These are phyloP conservation scores for Aptenodytes forsteri DNA, from an alignment of 2,113 vertebrate species.

Conservation along the genomic window DNA sequence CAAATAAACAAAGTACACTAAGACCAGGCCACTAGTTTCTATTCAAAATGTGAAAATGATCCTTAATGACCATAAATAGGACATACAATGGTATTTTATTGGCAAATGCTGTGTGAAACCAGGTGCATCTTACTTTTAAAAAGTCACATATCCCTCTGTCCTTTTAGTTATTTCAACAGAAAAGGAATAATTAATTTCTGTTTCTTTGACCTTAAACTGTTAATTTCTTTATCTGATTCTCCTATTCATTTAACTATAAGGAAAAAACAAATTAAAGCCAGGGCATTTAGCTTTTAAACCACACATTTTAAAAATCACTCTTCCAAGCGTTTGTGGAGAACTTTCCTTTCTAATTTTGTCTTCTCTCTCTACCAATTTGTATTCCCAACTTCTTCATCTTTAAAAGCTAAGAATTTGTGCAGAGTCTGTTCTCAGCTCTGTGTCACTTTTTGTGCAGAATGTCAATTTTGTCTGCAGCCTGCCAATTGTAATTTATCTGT, in stretches of 20 bases:
- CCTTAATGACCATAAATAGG: background rate
- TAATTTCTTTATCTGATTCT: conserved; percentile 43
- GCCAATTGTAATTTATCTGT: background rate
- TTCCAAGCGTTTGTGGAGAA: background rate
- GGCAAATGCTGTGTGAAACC: background rate
- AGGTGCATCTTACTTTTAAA: background rate
- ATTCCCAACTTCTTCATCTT: background rate
- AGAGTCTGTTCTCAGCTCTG: background rate
- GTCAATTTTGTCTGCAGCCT: background rate
- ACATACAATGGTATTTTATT: background rate
- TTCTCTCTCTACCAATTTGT: background rate
- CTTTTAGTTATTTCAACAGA: conserved; percentile 34
- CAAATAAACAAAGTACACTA: background rate
- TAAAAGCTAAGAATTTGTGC: background rate
- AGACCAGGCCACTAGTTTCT: background rate
- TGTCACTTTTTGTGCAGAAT: background rate
- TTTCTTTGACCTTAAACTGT: conserved; percentile 9
- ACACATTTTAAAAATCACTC: background rate
- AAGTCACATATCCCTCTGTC: background rate
- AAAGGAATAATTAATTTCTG: background rate
- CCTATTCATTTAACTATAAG: conserved; percentile 23
- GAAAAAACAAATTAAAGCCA: background rate
- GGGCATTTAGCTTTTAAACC: background rate
- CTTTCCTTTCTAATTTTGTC: background rate
- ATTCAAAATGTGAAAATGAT: background rate